Percentiles rank a stretch among this genome's conserved stretches.
phyloP scores from a whole-genome alignment of 2,888 invertebrate genomes.

The Nemotelus nigrinus region DNA sequence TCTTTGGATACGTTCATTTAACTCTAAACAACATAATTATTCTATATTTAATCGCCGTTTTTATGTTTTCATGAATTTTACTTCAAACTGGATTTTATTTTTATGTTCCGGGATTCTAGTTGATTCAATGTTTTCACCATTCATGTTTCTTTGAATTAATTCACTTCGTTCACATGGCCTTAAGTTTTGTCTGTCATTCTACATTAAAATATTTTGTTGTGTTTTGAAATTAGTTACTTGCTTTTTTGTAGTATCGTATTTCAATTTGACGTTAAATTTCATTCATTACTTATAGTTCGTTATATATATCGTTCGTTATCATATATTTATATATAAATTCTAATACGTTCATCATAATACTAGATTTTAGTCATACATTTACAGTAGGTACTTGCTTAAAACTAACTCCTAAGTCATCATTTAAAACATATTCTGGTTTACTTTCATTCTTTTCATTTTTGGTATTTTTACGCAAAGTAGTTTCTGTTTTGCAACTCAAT shows the following conservation, averaged over 20 bases:
- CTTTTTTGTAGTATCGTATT: too few relatives aligned
- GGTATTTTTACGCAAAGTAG: background rate
- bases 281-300: background rate
- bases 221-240: background rate
- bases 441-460: conserved; percentile 11
- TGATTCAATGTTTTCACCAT: background rate
- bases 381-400: conserved; percentile 52
- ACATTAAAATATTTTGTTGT: background rate
- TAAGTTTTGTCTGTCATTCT: too few relatives aligned
- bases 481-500: background rate
- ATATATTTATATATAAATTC: conserved; percentile 36
- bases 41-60: conserved; percentile 35
- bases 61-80: conserved; percentile 27
- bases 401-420: conserved; percentile 24
- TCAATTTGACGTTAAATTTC: too few relatives aligned
- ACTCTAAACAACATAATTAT: conserved; percentile 41
- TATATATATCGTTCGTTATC: too few relatives aligned
- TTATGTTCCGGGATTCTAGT: background rate
- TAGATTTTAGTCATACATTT: conserved; percentile 46
- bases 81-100: conserved; percentile 25
- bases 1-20: conserved; percentile 63
- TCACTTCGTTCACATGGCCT: too few relatives aligned
- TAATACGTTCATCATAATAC: conserved; percentile 39
- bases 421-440: conserved; percentile 22
- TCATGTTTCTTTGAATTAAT: too few relatives aligned